phyloP scores from a whole-genome alignment of 2,797 vertebrate genomes.

The Poeciliopsis presidionis region DNA sequence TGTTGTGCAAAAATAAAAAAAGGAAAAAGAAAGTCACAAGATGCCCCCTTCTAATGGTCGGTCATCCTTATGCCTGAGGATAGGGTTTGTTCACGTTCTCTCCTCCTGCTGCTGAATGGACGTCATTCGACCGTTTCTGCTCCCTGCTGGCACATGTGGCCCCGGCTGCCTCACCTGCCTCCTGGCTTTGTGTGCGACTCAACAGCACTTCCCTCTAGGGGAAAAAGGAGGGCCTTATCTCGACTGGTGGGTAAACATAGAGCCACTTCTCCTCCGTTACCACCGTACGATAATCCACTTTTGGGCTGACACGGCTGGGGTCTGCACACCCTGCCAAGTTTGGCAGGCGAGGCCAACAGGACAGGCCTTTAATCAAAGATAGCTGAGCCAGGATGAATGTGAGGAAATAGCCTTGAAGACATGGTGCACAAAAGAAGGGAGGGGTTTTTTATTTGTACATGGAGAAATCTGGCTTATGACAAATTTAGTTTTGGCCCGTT shows the following conservation, averaged over 20 bases:
- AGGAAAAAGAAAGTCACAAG: conserved; percentile 67
- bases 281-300: conserved; percentile 37
- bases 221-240: conserved; percentile 77
- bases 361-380: conserved; percentile 46
- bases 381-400: conserved; percentile 44
- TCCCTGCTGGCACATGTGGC: background rate
- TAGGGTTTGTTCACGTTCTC: conserved; percentile 12
- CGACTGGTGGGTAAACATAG: conserved; percentile 69
- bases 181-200: conserved; percentile 13
- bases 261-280: conserved; percentile 67
- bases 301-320: conserved; percentile 11
- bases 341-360: conserved; percentile 44
- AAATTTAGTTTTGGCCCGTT: background rate
- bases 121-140: background rate
- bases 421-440: background rate
- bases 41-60: conserved; percentile 48
- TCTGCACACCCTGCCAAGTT: conserved; percentile 35
- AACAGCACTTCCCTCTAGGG: conserved; percentile 62
- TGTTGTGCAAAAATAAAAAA: conserved; percentile 27
- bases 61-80: conserved; percentile 42
- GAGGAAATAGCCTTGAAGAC: conserved; percentile 54
- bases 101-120: conserved; percentile 5
- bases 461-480: background rate
- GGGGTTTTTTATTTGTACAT: background rate
- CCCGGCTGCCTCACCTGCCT: conserved; percentile 25